Base-by-base conservation (phyloP, 2,797 vertebrate species). In the Taeniopygia guttata region DNA sequence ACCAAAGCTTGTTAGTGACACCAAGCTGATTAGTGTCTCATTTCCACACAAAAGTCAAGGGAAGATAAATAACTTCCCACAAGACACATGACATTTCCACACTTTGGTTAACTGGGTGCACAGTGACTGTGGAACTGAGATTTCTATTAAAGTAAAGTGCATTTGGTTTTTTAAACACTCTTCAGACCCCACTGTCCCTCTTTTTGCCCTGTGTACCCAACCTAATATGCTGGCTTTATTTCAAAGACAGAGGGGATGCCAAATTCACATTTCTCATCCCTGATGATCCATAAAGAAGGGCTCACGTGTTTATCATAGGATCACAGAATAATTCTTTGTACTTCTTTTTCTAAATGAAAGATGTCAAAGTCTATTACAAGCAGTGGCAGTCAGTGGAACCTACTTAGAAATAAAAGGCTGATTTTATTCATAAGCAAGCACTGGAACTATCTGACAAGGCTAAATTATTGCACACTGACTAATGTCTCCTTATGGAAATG, bases 201-300 rank as follows among this genome's bases (percentile, higher is more conserved):
- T 80, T 77, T 74, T 81, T 72, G 68, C 54, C 73, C 85, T 86
- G 73, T 91, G 87, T 88, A 96, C 48, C 79, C 58, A 96, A 51
- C 25, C 54, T 69, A 93, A 93, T 58, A 4, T 14, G 8, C 32
- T 93, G 87, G 93, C 79, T 6, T 72, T 73, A 89, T 89, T 94
- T 93, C 92, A 95, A 87, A 93, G 84, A 75, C 48, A 23, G 58
- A 75, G 45, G 29, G 60, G 58, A 63, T 81, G 89, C 93, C 95
- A 95, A 91, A 89, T 75, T 90, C 93, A 91, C 94, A 95, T 96
- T 95, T 95, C 94, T 94, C 92, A 94, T 88, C 82, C 89, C 66
- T 86, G 91, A 7, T 16, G 19, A 95, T 88, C 94, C 95, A 95
- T 92, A 81, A 96, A 95, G 87, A 63, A 76, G 56, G 62, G 55